phyloP scores from a whole-genome alignment of 2,797 vertebrate species.

The Anguilla marmorata region DNA sequence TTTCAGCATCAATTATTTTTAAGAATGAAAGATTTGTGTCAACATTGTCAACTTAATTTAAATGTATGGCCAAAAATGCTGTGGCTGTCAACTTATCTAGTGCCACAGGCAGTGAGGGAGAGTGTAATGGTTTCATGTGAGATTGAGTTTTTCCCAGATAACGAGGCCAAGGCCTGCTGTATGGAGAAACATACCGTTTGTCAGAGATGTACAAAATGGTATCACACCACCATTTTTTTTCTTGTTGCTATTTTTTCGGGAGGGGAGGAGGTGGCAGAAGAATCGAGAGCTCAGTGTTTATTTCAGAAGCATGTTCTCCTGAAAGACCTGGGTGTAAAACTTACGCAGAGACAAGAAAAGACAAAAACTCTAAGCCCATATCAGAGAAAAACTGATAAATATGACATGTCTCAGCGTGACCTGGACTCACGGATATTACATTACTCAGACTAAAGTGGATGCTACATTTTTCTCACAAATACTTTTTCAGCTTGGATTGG shows the following conservation, averaged over 20 bases:
- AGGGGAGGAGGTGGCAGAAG: not conserved
- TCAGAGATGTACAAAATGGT: not conserved
- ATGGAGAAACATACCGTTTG: not conserved
- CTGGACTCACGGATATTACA: constrained; percentile 39
- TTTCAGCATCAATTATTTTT: not conserved
- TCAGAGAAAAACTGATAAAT: constrained; percentile 12
- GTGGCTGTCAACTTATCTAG: not conserved
- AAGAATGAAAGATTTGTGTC: not conserved
- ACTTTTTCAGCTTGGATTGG: constrained; percentile 45
- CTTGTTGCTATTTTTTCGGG: not conserved
- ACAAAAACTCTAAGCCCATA: not conserved
- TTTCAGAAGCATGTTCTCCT: not conserved
- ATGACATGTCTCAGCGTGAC: constrained; percentile 37
- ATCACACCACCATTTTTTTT: not conserved
- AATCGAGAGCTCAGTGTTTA: not conserved
- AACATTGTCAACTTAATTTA: not conserved
- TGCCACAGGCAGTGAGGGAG: not conserved
- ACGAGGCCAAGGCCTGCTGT: not conserved
- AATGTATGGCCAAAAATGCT: not conserved
- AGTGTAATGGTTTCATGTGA: not conserved
- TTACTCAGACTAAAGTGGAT: constrained; percentile 37
- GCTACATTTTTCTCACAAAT: constrained; percentile 45
- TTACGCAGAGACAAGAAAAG: not conserved
- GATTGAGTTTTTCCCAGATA: not conserved
- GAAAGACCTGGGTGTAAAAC: not conserved